Percentiles rank a stretch among this genome's conserved stretches.
Conservation (phyloP, 2,888 invertebrate species). For the Deilephila porcellus region DNA sequence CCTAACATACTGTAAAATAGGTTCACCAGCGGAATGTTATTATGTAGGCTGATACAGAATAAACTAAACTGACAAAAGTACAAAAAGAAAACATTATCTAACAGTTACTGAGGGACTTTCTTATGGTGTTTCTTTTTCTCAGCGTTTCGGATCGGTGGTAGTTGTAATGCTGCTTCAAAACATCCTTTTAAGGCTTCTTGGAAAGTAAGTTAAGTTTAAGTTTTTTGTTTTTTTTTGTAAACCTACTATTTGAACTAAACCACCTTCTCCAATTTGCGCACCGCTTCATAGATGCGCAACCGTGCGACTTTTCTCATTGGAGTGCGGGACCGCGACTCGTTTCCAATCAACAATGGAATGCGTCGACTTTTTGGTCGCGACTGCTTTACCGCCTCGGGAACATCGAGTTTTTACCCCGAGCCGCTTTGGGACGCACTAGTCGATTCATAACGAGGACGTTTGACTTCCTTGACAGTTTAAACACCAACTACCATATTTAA, state of each 20-base stretch:
- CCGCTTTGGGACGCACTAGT: conserved; percentile 52
- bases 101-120: no score
- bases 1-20: no score
- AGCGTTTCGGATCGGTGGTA: no score
- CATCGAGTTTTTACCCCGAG: conserved; percentile 68
- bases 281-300: conserved; percentile 48
- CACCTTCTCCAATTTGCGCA: conserved; percentile 49
- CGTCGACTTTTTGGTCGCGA: conserved; percentile 75
- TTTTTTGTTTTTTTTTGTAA: no score
- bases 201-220: no score
- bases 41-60: no score
- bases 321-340: conserved; percentile 72
- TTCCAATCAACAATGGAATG: conserved; percentile 82
- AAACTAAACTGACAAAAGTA: no score
- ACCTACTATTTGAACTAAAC: background rate
- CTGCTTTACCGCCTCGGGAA: conserved; percentile 55
- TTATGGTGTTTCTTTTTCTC: no score
- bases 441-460: conserved; percentile 62
- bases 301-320: conserved; percentile 61
- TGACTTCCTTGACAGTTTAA: conserved; percentile 60
- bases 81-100: no score
- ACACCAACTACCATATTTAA: conserved; percentile 35
- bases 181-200: no score
- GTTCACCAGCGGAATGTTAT: no score
- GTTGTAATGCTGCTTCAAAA: no score